phyloP scores from a whole-genome alignment of 2,797 vertebrate species.

The Hipposideros larvatus region DNA sequence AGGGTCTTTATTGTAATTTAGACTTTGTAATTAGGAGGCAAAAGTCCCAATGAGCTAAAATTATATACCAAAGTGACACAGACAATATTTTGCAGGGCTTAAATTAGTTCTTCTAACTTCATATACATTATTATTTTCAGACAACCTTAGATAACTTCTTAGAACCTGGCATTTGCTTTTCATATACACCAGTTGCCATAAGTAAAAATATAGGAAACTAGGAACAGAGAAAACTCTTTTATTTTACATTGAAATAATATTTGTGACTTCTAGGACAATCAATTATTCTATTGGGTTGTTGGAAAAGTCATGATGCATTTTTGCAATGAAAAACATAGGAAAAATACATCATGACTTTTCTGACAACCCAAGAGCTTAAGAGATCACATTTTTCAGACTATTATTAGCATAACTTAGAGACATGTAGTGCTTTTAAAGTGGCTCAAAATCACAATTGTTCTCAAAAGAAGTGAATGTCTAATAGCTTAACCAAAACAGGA shows the following conservation, averaged over 20 bases:
- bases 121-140: not conserved
- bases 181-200: not conserved
- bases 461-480: not conserved
- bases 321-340: too few species aligned
- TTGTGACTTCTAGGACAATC: not conserved
- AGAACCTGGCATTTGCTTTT: not conserved
- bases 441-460: not conserved
- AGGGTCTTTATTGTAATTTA: not conserved
- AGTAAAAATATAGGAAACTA: not conserved
- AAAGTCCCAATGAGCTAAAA: not conserved
- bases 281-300: not conserved
- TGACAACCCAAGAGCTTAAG: not conserved
- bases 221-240: not conserved
- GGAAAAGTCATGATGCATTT: too few species aligned
- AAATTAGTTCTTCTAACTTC: not conserved
- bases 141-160: not conserved
- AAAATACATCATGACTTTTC: too few species aligned
- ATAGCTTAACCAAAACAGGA: not conserved
- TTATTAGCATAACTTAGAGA: not conserved
- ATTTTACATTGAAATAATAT: not conserved
- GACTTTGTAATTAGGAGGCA: not conserved
- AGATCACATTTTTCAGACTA: slow-evolving; percentile 9
- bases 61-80: not conserved
- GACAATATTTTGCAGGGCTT: not conserved
- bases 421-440: not conserved